These are phyloP conservation scores for Rana temporaria DNA, from an alignment of 2,113 vertebrate genomes.

Conservation along the genomic window DNA sequence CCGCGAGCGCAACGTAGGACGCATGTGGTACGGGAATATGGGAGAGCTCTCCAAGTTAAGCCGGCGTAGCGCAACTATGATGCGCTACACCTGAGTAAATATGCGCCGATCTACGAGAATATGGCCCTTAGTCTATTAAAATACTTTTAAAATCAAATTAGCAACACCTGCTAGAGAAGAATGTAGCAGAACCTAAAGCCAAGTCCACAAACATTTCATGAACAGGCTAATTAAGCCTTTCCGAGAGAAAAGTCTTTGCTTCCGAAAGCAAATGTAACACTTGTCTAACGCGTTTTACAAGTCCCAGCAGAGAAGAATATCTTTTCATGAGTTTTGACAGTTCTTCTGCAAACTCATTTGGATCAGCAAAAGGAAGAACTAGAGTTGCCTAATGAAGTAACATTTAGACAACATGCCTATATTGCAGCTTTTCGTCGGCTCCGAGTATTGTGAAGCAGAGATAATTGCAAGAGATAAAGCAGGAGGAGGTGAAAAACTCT, in stretches of 20 bases:
- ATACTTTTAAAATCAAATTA: constrained; percentile 37
- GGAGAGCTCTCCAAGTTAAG: no score
- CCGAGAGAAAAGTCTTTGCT: not conserved
- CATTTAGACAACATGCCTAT: not conserved
- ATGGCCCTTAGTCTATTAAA: constrained; percentile 24
- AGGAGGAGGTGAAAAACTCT: not conserved
- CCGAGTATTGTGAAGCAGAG: not conserved
- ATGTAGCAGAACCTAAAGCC: constrained; percentile 35
- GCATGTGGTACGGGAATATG: no score
- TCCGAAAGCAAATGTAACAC: constrained; percentile 23
- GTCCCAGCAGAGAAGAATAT: constrained; percentile 11
- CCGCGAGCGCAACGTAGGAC: no score
- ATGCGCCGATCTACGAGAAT: no score
- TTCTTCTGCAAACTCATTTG: constrained; percentile 3
- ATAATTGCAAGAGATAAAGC: not conserved
- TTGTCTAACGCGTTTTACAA: constrained; percentile 18
- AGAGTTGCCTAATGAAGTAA: not conserved
- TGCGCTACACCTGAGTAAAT: no score
- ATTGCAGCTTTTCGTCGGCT: not conserved
- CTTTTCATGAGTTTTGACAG: constrained; percentile 22
- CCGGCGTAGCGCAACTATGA: no score
- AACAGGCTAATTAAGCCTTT: constrained; percentile 34
- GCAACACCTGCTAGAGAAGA: constrained; percentile 36
- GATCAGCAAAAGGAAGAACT: constrained; percentile 11
- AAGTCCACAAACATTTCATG: constrained; percentile 18